These are phyloP conservation scores for Arenicola marina DNA, from an alignment of 2,888 invertebrate species.

Conservation along the genomic window DNA sequence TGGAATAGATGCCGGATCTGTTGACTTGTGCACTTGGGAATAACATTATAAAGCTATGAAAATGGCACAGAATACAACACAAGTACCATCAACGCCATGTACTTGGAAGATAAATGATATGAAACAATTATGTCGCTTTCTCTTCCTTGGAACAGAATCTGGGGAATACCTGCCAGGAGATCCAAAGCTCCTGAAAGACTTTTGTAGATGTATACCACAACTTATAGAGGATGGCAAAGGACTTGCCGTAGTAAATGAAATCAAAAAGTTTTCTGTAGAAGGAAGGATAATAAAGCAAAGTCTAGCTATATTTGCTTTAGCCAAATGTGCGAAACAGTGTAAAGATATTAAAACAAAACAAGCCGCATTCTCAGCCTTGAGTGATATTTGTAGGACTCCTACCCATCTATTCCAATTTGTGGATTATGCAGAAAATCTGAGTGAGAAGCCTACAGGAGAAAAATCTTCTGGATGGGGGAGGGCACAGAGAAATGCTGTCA, in stretches of 20 bases:
- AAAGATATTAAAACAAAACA: conserved; percentile 62
- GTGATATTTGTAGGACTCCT: conserved; percentile 68
- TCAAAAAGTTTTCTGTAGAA: conserved; percentile 48
- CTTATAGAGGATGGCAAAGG: conserved; percentile 53
- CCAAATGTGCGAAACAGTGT: conserved; percentile 66
- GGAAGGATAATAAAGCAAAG: conserved; percentile 60
- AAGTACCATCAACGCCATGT: no score
- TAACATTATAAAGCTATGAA: no score
- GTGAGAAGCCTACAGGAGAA: conserved; percentile 9
- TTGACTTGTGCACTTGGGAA: no score
- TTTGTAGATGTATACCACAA: conserved; percentile 45
- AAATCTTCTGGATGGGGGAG: conserved; percentile 66
- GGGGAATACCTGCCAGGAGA: conserved; percentile 51
- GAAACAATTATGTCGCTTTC: conserved; percentile 53
- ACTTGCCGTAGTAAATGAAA: conserved; percentile 47
- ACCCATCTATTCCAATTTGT: conserved; percentile 71
- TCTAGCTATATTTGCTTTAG: conserved; percentile 69
- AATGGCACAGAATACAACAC: no score
- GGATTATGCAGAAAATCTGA: conserved; percentile 66
- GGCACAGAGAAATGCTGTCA: conserved; percentile 70
- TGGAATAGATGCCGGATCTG: no score
- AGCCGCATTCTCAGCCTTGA: conserved; percentile 65
- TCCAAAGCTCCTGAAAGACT: conserved; percentile 49
- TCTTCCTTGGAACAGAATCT: conserved; percentile 56
- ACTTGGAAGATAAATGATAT: conserved; percentile 45